Percentiles rank a stretch among this genome's conserved stretches.
Conservation (phyloP, 2,797 vertebrate species). For the Morus bassanus region DNA sequence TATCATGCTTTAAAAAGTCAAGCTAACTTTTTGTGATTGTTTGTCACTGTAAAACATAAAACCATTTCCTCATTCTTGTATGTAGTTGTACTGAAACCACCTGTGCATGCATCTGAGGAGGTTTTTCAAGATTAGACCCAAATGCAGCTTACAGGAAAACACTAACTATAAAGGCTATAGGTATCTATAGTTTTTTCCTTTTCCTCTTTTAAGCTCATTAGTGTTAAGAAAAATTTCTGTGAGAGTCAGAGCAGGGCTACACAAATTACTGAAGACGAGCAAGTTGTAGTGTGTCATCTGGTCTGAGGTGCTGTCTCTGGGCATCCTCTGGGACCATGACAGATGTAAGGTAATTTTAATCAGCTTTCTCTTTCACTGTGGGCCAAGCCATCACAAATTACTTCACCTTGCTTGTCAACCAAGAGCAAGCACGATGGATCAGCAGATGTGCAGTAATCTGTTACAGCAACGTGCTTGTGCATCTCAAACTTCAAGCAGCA, state of each 20-base stretch:
- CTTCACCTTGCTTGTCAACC: neutral
- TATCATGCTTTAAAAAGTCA: neutral
- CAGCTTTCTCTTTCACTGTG: neutral
- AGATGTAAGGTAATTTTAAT: neutral
- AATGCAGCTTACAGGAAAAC: neutral
- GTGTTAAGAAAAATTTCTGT: neutral
- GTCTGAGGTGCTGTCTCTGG: neutral
- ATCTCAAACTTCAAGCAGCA: neutral
- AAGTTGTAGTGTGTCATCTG: neutral
- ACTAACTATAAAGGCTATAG: neutral
- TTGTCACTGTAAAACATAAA: neutral
- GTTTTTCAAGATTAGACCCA: neutral
- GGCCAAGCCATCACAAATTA: neutral
- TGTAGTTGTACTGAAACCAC: neutral
- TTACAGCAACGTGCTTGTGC: neutral
- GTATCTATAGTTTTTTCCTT: neutral
- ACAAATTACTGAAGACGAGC: neutral
- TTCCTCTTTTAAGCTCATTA: neutral
- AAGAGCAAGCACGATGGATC: neutral
- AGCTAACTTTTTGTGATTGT: neutral
- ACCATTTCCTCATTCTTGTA: neutral
- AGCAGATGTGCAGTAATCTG: neutral
- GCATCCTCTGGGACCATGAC: neutral
- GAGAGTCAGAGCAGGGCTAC: neutral
- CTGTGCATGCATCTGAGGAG: fast-evolving